Percentiles rank a stretch among this genome's conserved stretches.
phyloP scores from a whole-genome alignment of 2,113 vertebrate species.

The Pseudorectes ferrugineus region DNA sequence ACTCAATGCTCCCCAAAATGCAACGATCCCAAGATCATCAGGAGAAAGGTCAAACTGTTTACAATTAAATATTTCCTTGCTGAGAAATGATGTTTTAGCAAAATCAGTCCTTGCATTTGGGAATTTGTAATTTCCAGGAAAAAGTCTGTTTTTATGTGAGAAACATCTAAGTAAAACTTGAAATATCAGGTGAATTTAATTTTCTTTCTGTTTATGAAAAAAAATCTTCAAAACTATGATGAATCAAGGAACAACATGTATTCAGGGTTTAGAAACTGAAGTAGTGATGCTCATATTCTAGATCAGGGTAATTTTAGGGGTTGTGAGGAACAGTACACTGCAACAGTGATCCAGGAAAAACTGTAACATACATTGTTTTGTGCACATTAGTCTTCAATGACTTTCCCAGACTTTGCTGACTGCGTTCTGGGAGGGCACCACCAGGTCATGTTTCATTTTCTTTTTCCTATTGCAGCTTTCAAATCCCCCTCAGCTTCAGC shows the following conservation, averaged over 20 bases:
- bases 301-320: neutral
- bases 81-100: neutral
- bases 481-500: neutral
- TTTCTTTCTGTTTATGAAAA: neutral
- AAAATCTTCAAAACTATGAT: neutral
- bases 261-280: neutral
- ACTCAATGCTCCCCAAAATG: neutral
- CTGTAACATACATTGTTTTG: neutral
- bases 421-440: neutral
- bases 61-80: neutral
- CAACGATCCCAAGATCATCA: neutral
- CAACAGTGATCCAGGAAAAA: neutral
- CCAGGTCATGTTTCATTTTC: neutral
- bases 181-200: neutral
- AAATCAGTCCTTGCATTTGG: neutral
- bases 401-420: neutral
- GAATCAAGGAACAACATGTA: neutral
- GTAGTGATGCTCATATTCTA: neutral
- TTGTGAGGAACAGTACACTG: neutral
- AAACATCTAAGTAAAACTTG: neutral
- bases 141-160: neutral
- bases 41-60: neutral
- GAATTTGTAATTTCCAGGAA: neutral
- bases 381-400: neutral
- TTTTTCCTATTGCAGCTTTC: neutral